phyloP scores from a whole-genome alignment of 2,888 invertebrate genomes.

The Tenthredo amoena region DNA sequence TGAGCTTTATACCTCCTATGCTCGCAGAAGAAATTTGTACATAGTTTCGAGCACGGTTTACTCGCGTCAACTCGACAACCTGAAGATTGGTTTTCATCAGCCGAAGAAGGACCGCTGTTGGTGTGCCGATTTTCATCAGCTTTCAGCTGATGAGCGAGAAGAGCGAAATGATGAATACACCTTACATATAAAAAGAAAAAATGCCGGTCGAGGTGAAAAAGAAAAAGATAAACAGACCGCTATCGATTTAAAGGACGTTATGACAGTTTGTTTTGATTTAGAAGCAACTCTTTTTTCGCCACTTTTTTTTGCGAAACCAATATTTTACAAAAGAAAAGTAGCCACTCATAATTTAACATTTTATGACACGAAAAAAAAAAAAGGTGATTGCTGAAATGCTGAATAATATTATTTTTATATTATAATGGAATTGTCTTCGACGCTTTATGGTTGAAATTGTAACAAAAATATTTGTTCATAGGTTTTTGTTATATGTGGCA shows the following conservation, averaged over 20 bases:
- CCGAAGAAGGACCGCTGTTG: slow-evolving; percentile 43
- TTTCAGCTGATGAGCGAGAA: slow-evolving; percentile 23
- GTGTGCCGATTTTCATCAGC: slow-evolving; percentile 18
- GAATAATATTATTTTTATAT: too few species aligned
- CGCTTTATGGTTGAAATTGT: neutral
- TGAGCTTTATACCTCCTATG: slow-evolving; percentile 24
- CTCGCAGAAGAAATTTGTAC: neutral
- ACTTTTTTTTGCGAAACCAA: neutral
- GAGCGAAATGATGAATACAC: slow-evolving; percentile 31
- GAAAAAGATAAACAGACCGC: neutral
- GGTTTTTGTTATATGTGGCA: slow-evolving; percentile 2
- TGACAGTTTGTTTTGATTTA: slow-evolving; percentile 48
- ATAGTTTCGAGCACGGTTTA: neutral
- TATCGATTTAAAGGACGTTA: neutral
- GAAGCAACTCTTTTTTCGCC: slow-evolving; percentile 54
- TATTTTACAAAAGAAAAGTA: slow-evolving; percentile 54
- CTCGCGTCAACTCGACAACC: neutral
- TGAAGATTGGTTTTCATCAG: slow-evolving; percentile 50
- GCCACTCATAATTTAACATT: slow-evolving; percentile 54
- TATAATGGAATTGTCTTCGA: too few species aligned
- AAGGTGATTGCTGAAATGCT: too few species aligned
- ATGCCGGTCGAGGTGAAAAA: slow-evolving; percentile 21
- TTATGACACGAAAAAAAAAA: slow-evolving; percentile 31
- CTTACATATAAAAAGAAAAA: neutral
- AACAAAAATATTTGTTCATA: neutral